Percentiles rank a stretch among this genome's conserved stretches.
Conservation (phyloP, 2,113 vertebrate species). For the Sterrhoptilus dennistouni region DNA sequence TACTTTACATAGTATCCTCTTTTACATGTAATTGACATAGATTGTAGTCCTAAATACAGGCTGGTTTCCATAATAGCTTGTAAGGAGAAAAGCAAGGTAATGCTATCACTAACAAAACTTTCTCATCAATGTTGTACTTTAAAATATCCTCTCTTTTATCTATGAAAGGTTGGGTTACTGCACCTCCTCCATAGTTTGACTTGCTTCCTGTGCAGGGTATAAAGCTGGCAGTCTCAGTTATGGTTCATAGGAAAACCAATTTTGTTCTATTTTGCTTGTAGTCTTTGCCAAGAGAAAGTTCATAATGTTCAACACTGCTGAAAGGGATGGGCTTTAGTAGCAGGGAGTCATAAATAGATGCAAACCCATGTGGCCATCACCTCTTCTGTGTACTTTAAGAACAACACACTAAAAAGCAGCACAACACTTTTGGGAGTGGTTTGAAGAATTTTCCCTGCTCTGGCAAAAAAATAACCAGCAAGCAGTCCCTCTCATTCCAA, state of each 20-base stretch:
- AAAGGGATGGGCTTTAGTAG: neutral
- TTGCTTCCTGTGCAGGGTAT: neutral
- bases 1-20: neutral
- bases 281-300: neutral
- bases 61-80: neutral
- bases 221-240: neutral
- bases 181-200: neutral
- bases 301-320: neutral
- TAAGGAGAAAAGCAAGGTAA: neutral
- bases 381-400: neutral
- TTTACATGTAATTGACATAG: neutral
- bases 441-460: neutral
- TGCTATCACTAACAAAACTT: neutral
- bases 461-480: neutral
- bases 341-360: neutral
- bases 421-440: neutral
- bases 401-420: neutral
- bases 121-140: neutral
- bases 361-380: neutral
- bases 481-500: neutral
- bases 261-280: neutral
- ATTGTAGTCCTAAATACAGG: neutral
- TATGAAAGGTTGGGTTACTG: rapidly evolving
- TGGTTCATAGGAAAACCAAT: neutral
- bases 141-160: neutral